Percentiles rank a stretch among this genome's conserved stretches.
These are phyloP conservation scores for Butorides virescens DNA, from an alignment of 2,113 vertebrate genomes.

Conservation along the genomic window DNA sequence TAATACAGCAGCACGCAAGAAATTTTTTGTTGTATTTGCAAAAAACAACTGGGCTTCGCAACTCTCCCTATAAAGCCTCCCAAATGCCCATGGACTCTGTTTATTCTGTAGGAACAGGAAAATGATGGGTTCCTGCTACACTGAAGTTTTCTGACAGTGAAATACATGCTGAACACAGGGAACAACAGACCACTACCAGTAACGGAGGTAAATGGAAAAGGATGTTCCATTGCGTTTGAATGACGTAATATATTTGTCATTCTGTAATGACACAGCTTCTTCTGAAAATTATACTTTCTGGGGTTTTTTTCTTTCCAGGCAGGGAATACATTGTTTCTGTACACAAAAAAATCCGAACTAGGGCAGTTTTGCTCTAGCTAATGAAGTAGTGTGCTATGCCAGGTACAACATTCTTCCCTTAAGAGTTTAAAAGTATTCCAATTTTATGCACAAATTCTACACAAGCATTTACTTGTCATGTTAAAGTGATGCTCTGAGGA, in stretches of 20 bases:
- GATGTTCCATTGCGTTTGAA: background rate
- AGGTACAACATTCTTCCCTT: background rate
- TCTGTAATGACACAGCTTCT: background rate
- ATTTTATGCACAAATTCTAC: background rate
- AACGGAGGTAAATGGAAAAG: background rate
- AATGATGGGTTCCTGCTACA: background rate
- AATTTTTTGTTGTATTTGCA: background rate
- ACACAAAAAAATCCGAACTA: background rate
- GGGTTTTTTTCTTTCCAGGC: background rate
- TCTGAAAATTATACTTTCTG: background rate
- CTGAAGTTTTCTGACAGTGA: background rate
- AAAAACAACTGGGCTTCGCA: background rate
- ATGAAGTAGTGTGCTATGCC: background rate
- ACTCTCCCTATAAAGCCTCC: background rate
- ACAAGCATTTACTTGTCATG: background rate
- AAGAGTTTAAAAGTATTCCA: background rate
- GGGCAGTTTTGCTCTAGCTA: background rate
- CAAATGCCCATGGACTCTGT: background rate
- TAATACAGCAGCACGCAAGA: background rate
- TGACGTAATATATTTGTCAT: background rate
- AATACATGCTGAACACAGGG: background rate
- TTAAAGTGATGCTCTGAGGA: background rate
- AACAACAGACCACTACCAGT: background rate
- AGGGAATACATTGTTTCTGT: background rate
- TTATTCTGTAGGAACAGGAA: background rate